Evolutionary conservation across 2,888 invertebrate species (phyloP).

Genomic region (Ochropacha duplaris): DNA sequence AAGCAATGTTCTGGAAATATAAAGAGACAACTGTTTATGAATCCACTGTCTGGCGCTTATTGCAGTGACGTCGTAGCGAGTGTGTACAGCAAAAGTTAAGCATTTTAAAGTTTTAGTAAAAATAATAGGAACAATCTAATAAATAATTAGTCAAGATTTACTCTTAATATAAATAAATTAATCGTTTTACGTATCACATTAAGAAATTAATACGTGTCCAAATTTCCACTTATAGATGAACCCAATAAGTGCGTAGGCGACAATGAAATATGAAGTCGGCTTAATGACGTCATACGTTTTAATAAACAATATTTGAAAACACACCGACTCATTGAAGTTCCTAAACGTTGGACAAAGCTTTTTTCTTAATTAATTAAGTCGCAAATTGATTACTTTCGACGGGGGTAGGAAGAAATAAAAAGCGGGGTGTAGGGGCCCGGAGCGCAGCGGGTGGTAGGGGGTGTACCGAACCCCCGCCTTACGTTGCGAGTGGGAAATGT

Average conservation of each 20-base stretch:
- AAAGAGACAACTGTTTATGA: too few relatives aligned
- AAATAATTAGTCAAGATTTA: too few relatives aligned
- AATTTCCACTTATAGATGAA: background rate
- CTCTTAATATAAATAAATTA: too few relatives aligned
- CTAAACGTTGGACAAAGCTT: conserved; percentile 40
- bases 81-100: background rate
- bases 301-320: conserved; percentile 1
- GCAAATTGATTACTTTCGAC: conserved; percentile 82
- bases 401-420: conserved; percentile 76
- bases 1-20: too few relatives aligned
- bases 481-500: conserved; percentile 81
- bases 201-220: too few relatives aligned
- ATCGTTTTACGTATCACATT: too few relatives aligned
- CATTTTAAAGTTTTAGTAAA: too few relatives aligned
- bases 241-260: background rate
- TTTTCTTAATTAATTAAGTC: conserved; percentile 82
- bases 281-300: conserved; percentile 7
- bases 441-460: conserved; percentile 64
- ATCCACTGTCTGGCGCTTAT: too few relatives aligned
- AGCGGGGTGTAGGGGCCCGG: conserved; percentile 74
- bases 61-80: too few relatives aligned
- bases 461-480: conserved; percentile 64
- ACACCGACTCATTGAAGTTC: conserved; percentile 3
- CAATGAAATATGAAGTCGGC: background rate
- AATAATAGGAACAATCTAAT: too few relatives aligned